Evolutionary conservation across 2,797 vertebrate genomes (phyloP), one percentile per base, ranked within the genome.

Genomic region (Masticophis lateralis): DNA sequence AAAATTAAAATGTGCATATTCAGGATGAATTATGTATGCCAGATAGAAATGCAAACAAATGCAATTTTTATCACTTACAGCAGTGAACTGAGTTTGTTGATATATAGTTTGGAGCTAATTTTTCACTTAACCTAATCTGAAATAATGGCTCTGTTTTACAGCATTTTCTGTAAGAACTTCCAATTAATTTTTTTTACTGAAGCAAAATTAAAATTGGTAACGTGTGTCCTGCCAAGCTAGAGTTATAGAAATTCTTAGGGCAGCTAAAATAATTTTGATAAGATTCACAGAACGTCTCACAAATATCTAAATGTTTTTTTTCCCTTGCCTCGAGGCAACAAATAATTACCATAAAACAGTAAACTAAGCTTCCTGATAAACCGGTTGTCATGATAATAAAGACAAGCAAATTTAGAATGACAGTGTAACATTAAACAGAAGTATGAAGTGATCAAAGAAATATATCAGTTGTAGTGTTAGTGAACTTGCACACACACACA

Each of bases 61-160:
- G 37, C 25, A 96, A 55, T 25, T 69, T 88, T 93, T 92, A 66
- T 92, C 27, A 37, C 57, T 90, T 69, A 60, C 87, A 94, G 55
- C 90, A 94, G 93, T 94, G 92, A 92, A 88, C 93, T 66, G 83
- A 92, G 91, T 37, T 3, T 93, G 25, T 57, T 88, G 66, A 94
- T 66, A 53, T 25, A n/a, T 92, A 87, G 86, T 92, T 88, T 92
- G 91, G 94, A 92, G 12, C 89, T 51, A 69, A 88, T 51, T 87
- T 55, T 86, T 53, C 59, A 89, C 9, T 56, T 92, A 83, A 56
- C 66, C n/a, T 57, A 63, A 91, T 63, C 55, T 91, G 66, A 79
- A 37, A 63, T 13, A 51, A 37, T 56, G 53, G 25, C 10, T 37
- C 11, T 86, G 32, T 43, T 88, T 60, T 61, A 83, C 32, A 22